A percentile compares a stretch with the other conserved stretches of the same genome.
Evolutionary conservation across 2,113 vertebrate species (phyloP).

Genomic region (Zootoca vivipara): DNA sequence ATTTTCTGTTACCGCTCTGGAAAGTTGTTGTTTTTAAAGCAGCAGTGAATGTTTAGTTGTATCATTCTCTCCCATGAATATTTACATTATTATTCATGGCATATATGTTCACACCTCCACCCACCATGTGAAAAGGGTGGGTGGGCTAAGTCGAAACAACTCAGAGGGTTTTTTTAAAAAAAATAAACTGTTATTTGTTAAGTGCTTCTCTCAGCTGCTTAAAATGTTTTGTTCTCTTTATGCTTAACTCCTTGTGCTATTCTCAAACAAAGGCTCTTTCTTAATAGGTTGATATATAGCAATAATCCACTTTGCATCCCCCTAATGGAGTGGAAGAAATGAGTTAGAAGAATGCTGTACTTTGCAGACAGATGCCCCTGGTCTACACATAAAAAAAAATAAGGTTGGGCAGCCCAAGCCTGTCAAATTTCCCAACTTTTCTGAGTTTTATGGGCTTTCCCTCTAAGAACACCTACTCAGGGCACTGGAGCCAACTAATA

Average conservation of each 20-base stretch:
- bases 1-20: background rate
- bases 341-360: background rate
- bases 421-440: background rate
- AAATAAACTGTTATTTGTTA: background rate
- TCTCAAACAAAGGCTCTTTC: background rate
- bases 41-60: background rate
- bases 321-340: conserved; percentile 37
- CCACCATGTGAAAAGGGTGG: conserved; percentile 2
- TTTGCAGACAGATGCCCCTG: conserved; percentile 23
- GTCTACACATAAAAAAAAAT: conserved; percentile 18
- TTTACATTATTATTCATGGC: conserved; percentile 35
- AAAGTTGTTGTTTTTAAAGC: conserved; percentile 13
- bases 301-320: conserved; percentile 44
- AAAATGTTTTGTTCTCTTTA: conserved; percentile 17
- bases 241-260: conserved; percentile 36
- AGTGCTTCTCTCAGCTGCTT: background rate
- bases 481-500: background rate
- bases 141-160: background rate
- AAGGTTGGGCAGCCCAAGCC: conserved; percentile 1
- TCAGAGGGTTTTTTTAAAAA: conserved; percentile 3
- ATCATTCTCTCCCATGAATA: conserved; percentile 15
- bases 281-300: conserved; percentile 27
- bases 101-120: conserved; percentile 25
- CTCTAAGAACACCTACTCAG: background rate
- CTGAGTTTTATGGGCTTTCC: background rate